phyloP scores from a whole-genome alignment of 1,140 invertebrate genomes.

The Pogonognathellus flavescens region DNA sequence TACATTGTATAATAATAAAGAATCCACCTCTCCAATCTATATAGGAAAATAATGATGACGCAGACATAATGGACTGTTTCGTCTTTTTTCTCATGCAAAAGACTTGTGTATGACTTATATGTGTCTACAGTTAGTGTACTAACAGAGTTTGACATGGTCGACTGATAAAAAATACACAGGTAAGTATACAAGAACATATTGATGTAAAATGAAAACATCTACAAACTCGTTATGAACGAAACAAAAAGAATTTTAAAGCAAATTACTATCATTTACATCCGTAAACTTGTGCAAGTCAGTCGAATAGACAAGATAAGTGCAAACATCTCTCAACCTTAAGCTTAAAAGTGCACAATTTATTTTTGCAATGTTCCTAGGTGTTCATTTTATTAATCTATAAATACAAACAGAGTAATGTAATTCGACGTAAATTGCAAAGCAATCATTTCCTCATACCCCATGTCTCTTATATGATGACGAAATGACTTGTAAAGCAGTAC shows the following conservation, averaged over 20 bases:
- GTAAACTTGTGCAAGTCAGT: slow-evolving; percentile 18
- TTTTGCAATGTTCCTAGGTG: neutral
- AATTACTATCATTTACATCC: neutral
- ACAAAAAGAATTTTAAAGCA: neutral
- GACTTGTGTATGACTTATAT: no score
- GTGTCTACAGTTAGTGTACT: no score
- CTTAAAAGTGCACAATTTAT: slow-evolving; percentile 13
- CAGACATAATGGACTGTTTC: slow-evolving; percentile 8
- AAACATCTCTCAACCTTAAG: neutral
- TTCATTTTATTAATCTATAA: neutral
- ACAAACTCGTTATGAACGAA: neutral
- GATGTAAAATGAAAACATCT: neutral
- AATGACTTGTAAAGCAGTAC: neutral
- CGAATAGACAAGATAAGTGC: neutral
- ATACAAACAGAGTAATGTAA: neutral
- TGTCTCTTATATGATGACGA: neutral
- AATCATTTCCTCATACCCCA: neutral
- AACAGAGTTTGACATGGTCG: no score
- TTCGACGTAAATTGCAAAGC: slow-evolving; percentile 19
- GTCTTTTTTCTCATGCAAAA: neutral
- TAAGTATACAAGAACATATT: neutral
- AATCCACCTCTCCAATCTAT: neutral
- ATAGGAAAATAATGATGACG: slow-evolving; percentile 7
- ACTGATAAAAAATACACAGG: no score
- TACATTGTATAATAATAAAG: slow-evolving; percentile 6